Evolutionary conservation across 1,140 invertebrate genomes (phyloP).

Genomic region (Saccostrea cuccullata): DNA sequence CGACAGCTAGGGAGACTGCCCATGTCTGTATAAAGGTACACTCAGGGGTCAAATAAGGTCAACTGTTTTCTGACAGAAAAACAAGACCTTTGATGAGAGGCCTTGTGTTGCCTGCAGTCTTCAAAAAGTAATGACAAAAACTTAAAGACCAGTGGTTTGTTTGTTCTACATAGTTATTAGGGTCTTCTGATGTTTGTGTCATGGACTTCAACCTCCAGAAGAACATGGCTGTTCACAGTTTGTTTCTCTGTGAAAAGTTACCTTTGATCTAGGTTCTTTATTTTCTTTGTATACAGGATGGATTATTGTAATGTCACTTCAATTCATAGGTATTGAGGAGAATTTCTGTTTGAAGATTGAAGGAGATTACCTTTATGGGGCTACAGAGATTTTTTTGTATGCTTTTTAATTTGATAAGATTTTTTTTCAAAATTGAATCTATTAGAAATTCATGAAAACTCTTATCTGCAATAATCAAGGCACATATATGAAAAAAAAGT

Average conservation of each 20-base stretch:
- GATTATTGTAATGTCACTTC: slow-evolving; percentile 14
- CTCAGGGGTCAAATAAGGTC: neutral
- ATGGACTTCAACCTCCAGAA: slow-evolving; percentile 5
- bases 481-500: no score
- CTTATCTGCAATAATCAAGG: no score
- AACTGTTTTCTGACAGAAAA: neutral
- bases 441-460: no score
- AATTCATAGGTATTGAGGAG: neutral
- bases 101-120: slow-evolving; percentile 11
- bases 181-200: slow-evolving; percentile 32
- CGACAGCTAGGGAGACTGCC: slow-evolving; percentile 3
- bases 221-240: slow-evolving; percentile 9
- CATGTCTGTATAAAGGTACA: slow-evolving; percentile 1
- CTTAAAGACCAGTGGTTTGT: slow-evolving; percentile 30
- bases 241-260: slow-evolving; percentile 7
- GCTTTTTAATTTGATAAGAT: no score
- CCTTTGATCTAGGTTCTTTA: slow-evolving; percentile 7
- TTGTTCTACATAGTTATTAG: slow-evolving; percentile 25
- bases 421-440: no score
- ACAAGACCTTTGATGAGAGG: slow-evolving; percentile 15
- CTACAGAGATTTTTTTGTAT: no score
- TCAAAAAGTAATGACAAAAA: slow-evolving; percentile 32
- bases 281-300: neutral
- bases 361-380: neutral
- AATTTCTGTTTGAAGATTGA: neutral